Base-by-base conservation (phyloP, 2,888 invertebrate genomes). In the Rhamnusium bicolor region DNA sequence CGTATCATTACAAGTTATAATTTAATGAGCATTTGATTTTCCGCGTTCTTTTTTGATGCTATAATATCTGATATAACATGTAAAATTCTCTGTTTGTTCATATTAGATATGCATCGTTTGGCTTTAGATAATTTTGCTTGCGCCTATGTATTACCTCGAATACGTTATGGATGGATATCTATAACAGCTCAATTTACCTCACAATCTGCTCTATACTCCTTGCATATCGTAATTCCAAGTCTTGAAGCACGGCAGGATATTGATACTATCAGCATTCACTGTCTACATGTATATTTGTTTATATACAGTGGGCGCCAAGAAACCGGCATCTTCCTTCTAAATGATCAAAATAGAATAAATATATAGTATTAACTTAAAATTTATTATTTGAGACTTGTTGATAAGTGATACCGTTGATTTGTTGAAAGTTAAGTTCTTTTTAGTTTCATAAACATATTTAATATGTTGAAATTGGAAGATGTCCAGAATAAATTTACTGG, bases 151-250 rank as follows among this genome's bases (percentile, higher is more conserved):
- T 40, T 40, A 40, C 40, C 40, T 40, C 12, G 40, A 12, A 40
- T 40, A 12, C 40, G n/a, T 40, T n/a, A 40, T 40, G 10, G 16
- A n/a, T 19, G 18, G 19, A 51, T 51, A 51, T 51, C 18, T 51
- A 10, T 51, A 51, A 51, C 51, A 51, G 51, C 19, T 51, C 51
- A 18, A 51, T 51, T 51, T 51, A 19, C 51, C 18, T 51, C 51
- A 51, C n/a, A 2, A 40, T 12, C 1, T 2, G 10, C n/a, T 40
- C 40, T n/a, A 40, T 40, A 40, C 40, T 5, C 12, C 40, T 40
- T 40, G n/a, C 40, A 40, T 40, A 40, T 40, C 40, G 40, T 12
- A 40, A 14, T 40, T 40, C n/a, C 40, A n/a, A 2, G 40, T 40
- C 40, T 40, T 40, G n/a, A 40, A 40, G n/a, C 40, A 40, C 40